Conservation (phyloP, 1,140 invertebrate genomes). For the Drosophila pseudoobscura region DNA sequence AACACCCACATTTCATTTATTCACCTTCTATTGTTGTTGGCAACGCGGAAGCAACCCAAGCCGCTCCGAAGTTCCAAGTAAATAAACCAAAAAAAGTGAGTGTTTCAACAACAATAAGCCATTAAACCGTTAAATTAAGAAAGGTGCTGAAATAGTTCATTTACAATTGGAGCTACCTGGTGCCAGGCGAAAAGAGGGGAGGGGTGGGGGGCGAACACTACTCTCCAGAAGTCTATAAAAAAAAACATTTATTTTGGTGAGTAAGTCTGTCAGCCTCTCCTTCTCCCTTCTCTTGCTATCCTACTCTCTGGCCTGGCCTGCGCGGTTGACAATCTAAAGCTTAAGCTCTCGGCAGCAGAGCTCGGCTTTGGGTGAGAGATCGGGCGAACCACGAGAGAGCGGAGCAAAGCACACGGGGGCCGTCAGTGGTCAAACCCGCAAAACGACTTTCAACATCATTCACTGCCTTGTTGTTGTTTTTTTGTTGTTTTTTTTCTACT, state of each 20-base stretch:
- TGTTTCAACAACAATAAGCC: slow-evolving; percentile 31
- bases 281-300: not conserved
- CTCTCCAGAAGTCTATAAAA: slow-evolving; percentile 35
- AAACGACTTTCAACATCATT: slow-evolving; percentile 82
- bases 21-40: slow-evolving; percentile 7
- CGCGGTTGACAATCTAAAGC: not conserved
- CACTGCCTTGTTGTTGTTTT: too few relatives aligned
- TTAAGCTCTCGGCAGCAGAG: slow-evolving; percentile 12
- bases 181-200: too few relatives aligned
- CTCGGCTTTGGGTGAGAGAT: slow-evolving; percentile 11
- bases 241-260: slow-evolving; percentile 54
- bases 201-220: too few relatives aligned
- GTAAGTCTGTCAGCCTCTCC: slow-evolving; percentile 6
- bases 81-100: slow-evolving; percentile 5
- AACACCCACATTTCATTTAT: too few relatives aligned
- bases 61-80: slow-evolving; percentile 24
- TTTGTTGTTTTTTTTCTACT: too few relatives aligned
- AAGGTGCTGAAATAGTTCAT: slow-evolving; percentile 55
- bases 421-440: slow-evolving; percentile 69
- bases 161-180: slow-evolving; percentile 40
- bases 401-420: slow-evolving; percentile 20
- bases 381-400: not conserved
- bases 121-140: slow-evolving; percentile 35
- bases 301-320: not conserved
- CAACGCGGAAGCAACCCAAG: slow-evolving; percentile 24